phyloP scores from a whole-genome alignment of 2,888 invertebrate genomes.

The Parnassius orleans region DNA sequence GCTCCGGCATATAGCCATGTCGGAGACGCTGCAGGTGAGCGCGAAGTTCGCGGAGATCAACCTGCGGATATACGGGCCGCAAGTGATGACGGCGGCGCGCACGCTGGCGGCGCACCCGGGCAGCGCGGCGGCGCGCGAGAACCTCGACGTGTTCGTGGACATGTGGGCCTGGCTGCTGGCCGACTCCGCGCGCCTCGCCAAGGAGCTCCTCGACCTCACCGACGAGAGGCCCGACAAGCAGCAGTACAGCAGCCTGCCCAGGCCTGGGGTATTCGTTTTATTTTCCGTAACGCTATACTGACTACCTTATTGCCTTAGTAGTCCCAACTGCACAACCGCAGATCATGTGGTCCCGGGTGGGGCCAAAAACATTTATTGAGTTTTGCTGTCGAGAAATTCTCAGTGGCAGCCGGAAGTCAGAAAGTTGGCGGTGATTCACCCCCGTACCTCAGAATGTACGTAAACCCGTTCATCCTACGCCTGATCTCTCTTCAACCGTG shows the following conservation, averaged over 20 bases:
- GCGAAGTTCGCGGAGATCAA: slow-evolving; percentile 98
- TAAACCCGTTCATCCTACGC: no score
- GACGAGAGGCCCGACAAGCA: slow-evolving; percentile 78
- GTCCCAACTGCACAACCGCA: no score
- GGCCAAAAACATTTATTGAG: no score
- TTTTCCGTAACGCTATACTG: no score
- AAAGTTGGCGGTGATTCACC: no score
- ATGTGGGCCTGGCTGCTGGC: slow-evolving; percentile 97
- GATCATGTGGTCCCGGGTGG: no score
- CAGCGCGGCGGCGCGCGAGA: slow-evolving; percentile 97
- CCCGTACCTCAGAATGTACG: no score
- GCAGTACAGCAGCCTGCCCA: slow-evolving; percentile 94
- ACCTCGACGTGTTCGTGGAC: slow-evolving; percentile 96
- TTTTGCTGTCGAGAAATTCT: no score
- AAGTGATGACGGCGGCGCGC: slow-evolving; percentile 96
- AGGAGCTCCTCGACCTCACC: slow-evolving; percentile 92
- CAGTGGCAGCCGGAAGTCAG: no score
- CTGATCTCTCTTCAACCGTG: no score
- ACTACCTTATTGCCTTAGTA: no score
- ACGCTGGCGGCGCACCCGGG: slow-evolving; percentile 94
- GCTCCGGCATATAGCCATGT: slow-evolving; percentile 95
- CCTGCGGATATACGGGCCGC: slow-evolving; percentile 96
- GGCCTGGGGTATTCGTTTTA: slow-evolving; percentile 88
- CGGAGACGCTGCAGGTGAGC: slow-evolving; percentile 96
- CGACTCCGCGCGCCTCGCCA: slow-evolving; percentile 94